Evolutionary conservation across 2,888 invertebrate species (phyloP), one percentile per base, ranked within the genome.

Genomic region (Tetragonula carbonaria): DNA sequence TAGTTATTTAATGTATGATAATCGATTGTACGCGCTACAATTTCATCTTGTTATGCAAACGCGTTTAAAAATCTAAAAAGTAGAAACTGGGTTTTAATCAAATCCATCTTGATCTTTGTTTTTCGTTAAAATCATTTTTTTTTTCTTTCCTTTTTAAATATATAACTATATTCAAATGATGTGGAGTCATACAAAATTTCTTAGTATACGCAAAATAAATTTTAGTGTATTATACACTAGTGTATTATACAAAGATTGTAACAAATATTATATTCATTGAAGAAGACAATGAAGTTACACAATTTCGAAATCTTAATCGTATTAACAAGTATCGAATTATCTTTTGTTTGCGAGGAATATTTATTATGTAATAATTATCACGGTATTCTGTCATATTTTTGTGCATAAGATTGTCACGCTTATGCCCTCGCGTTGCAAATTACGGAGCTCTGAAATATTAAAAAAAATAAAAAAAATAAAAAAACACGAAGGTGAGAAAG

Each of bases 201-300:
- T 38, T n/a, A 70, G 13, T 74, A 59, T 76, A 74, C 8, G 63
- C 23, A 68, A 21, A 63, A 70, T 72, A 62, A 71, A 23, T 76
- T 28, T 84, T 50, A 28, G 1, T 53, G 23, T 73, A 59, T 28
- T 21, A 4, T 74, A 68, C 28, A 76, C 23, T 50, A 28, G 1
- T 53, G 23, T 73, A 59, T 28, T 21, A 4, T 74, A 68, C 28
- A 76, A 70, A 72, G n/a, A 68, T 66, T 59, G 59, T 8, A 85
- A 71, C 38, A 71, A 74, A 76, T 78, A 88, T 76, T 89, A 85
- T 75, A 82, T 87, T 85, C 78, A 85, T 84, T 66, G 38, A 73
- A 50, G 65, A 86, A 59, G 75, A 74, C 79, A 62, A 78, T 65
- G 73, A 75, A 66, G 65, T 74, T 80, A 74, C 78, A 80, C 65